Percentiles rank a stretch among this genome's conserved stretches.
phyloP scores from a whole-genome alignment of 1,140 invertebrate genomes.

The Drosophila sulfurigaster region DNA sequence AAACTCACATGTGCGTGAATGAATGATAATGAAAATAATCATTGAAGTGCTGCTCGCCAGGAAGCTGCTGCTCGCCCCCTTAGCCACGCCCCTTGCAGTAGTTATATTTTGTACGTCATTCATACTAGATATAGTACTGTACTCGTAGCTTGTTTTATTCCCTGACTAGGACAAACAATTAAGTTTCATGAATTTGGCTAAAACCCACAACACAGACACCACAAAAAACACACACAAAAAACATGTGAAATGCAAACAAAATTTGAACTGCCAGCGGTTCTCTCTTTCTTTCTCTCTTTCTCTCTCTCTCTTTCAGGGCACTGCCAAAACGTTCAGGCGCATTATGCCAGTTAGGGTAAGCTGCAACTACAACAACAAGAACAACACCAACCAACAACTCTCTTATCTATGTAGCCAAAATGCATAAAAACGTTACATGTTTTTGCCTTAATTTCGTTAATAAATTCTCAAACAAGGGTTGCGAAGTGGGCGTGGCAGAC shows the following conservation, averaged over 20 bases:
- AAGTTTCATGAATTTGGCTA: conserved; percentile 62
- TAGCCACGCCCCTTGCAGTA: conserved; percentile 10
- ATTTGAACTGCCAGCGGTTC: conserved; percentile 72
- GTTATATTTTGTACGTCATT: background rate
- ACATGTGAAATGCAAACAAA: conserved; percentile 49
- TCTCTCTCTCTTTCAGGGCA: conserved; percentile 78
- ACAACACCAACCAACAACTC: conserved; percentile 37
- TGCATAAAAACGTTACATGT: conserved; percentile 57
- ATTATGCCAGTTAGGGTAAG: conserved; percentile 84
- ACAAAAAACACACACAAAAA: conserved; percentile 18
- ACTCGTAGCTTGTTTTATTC: conserved; percentile 52
- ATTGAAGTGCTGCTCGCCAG: conserved; percentile 36
- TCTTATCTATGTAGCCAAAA: conserved; percentile 20
- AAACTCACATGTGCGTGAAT: background rate
- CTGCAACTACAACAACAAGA: conserved; percentile 65
- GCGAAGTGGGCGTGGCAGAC: conserved; percentile 32
- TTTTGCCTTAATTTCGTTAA: conserved; percentile 65
- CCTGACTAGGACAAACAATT: conserved; percentile 47
- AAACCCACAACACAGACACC: conserved; percentile 38
- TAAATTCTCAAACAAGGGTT: conserved; percentile 48
- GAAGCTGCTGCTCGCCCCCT: conserved; percentile 29
- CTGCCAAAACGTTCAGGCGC: conserved; percentile 77
- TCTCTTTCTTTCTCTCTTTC: conserved; percentile 61
- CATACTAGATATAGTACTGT: conserved; percentile 12
- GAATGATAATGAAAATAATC: conserved; percentile 10